phyloP scores from a whole-genome alignment of 1,140 invertebrate species.

The Drosophila insularis region DNA sequence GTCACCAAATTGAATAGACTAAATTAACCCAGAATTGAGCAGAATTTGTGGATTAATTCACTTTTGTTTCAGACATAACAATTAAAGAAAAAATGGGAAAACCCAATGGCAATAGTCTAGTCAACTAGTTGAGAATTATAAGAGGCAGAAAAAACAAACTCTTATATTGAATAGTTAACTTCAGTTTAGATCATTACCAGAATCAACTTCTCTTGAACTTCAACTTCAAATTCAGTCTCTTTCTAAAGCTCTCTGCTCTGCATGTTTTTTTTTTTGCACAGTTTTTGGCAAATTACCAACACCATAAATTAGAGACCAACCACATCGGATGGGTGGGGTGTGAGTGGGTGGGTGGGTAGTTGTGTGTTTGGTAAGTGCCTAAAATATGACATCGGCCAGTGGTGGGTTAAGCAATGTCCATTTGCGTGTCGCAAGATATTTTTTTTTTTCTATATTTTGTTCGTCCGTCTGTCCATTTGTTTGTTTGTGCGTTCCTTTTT shows the following conservation, averaged over 20 bases:
- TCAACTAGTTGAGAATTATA: slow-evolving; percentile 17
- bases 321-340: slow-evolving; percentile 25
- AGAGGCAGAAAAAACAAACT: no score
- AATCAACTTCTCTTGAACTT: neutral
- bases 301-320: slow-evolving; percentile 62
- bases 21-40: neutral
- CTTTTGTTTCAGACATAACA: neutral
- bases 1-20: slow-evolving; percentile 57
- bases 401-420: slow-evolving; percentile 67
- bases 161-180: neutral
- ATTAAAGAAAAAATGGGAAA: neutral
- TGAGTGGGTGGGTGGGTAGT: neutral
- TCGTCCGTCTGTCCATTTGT: neutral
- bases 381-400: slow-evolving; percentile 60
- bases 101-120: neutral
- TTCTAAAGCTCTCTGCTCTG: neutral
- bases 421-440: slow-evolving; percentile 67
- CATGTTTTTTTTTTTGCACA: no score
- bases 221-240: neutral
- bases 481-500: neutral
- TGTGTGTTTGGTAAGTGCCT: slow-evolving; percentile 20
- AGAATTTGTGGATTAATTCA: slow-evolving; percentile 12
- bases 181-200: no score
- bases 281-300: slow-evolving; percentile 63
- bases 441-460: slow-evolving; percentile 37